These are phyloP conservation scores for Chiridota heheva DNA, from an alignment of 35 echinoderm and acorn worm species.

Conservation along the genomic window DNA sequence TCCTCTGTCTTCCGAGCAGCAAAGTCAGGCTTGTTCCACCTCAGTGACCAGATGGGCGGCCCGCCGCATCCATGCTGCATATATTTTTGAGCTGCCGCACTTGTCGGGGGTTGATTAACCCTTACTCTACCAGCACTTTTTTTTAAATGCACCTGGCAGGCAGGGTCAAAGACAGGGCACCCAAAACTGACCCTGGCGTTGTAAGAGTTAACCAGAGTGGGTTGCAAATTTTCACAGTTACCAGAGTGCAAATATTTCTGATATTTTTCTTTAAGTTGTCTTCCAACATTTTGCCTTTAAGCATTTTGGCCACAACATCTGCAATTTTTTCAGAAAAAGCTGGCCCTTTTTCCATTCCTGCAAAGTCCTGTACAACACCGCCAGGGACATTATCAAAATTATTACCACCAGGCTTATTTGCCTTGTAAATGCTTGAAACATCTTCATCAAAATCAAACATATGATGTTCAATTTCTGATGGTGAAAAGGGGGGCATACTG, in stretches of 20 bases:
- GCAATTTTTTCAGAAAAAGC: constrained; percentile 5
- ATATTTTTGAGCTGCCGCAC: too few relatives aligned
- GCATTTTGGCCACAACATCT: constrained; percentile 36
- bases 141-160: too few relatives aligned
- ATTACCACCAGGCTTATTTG: constrained; percentile 12
- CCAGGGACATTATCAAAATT: constrained; percentile 27
- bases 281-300: constrained; percentile 13
- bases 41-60: too few relatives aligned
- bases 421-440: constrained; percentile 12
- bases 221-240: constrained; percentile 20
- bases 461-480: neutral
- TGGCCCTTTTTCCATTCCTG: neutral
- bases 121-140: too few relatives aligned
- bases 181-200: too few relatives aligned
- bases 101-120: too few relatives aligned
- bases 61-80: too few relatives aligned
- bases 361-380: constrained; percentile 14
- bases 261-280: constrained; percentile 20
- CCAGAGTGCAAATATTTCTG: constrained; percentile 8
- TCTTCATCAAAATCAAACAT: constrained; percentile 18
- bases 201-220: constrained; percentile 29
- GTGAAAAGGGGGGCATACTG: neutral
- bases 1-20: too few relatives aligned
- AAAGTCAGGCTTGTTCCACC: too few relatives aligned
- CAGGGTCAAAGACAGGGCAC: too few relatives aligned